These are phyloP conservation scores for Chionis minor DNA, from an alignment of 2,113 vertebrate genomes.

Conservation along the genomic window DNA sequence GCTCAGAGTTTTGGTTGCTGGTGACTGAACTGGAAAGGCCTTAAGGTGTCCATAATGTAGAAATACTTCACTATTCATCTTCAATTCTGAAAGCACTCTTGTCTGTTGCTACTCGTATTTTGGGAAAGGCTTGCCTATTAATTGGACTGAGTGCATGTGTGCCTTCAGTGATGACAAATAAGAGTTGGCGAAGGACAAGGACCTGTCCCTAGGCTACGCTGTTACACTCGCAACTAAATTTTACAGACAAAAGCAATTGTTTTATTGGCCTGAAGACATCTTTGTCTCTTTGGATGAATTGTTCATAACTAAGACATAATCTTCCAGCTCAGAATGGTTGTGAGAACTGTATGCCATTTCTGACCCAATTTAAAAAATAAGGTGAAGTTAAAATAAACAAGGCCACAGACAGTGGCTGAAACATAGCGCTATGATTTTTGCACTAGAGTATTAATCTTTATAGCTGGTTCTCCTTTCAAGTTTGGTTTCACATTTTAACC, in stretches of 20 bases:
- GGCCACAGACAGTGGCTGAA: not conserved
- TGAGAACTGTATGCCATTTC: not conserved
- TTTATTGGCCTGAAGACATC: not conserved
- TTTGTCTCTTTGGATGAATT: not conserved
- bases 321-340: not conserved
- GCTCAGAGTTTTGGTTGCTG: not conserved
- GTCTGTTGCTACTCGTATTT: not conserved
- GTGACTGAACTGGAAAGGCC: not conserved
- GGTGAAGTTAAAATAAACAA: not conserved
- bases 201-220: not conserved
- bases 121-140: not conserved
- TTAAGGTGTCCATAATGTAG: not conserved
- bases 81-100: not conserved
- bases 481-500: conserved; percentile 3
- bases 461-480: not conserved
- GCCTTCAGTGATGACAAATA: not conserved
- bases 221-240: not conserved
- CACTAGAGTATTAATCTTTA: not conserved
- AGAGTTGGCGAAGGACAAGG: not conserved
- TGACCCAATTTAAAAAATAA: not conserved
- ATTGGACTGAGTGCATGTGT: not conserved
- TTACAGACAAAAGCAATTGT: not conserved
- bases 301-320: not conserved
- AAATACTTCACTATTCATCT: not conserved
- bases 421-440: not conserved